phyloP scores from a whole-genome alignment of 2,888 invertebrate species.

The Leucania comma region DNA sequence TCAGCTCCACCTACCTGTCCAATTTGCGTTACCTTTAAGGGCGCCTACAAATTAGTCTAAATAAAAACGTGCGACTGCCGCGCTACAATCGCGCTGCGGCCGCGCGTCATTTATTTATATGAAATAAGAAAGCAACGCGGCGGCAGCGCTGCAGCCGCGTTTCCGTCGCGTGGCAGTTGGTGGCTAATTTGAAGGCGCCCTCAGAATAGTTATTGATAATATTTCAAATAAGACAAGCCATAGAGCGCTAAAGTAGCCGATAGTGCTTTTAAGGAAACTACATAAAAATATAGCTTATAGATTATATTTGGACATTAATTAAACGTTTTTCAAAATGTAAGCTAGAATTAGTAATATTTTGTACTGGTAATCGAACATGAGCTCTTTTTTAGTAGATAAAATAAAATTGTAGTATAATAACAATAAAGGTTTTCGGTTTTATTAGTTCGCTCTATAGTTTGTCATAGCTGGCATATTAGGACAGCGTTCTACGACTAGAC shows the following conservation, averaged over 20 bases:
- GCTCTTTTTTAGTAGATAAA: neutral
- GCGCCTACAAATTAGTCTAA: no score
- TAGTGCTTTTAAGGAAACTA: neutral
- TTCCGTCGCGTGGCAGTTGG: no score
- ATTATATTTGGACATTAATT: neutral
- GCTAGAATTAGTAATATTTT: slow-evolving; percentile 7
- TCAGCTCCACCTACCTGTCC: no score
- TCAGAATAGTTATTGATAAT: neutral
- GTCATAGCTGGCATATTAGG: neutral
- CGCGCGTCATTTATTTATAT: no score
- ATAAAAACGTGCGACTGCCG: no score
- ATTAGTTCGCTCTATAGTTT: slow-evolving; percentile 24
- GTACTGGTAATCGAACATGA: neutral
- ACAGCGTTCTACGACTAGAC: neutral
- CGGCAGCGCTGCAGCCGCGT: no score
- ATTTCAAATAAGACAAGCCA: neutral
- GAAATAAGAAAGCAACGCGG: no score
- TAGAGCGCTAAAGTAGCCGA: neutral
- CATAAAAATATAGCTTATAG: neutral
- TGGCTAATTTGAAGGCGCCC: no score
- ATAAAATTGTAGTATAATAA: neutral
- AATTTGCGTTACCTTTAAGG: neutral
- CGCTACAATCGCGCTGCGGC: no score
- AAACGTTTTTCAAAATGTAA: neutral
- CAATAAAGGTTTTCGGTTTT: neutral